Percentiles rank a stretch among this genome's conserved stretches.
Conservation (phyloP, 1,140 invertebrate genomes). For the Branchinecta lindahli region DNA sequence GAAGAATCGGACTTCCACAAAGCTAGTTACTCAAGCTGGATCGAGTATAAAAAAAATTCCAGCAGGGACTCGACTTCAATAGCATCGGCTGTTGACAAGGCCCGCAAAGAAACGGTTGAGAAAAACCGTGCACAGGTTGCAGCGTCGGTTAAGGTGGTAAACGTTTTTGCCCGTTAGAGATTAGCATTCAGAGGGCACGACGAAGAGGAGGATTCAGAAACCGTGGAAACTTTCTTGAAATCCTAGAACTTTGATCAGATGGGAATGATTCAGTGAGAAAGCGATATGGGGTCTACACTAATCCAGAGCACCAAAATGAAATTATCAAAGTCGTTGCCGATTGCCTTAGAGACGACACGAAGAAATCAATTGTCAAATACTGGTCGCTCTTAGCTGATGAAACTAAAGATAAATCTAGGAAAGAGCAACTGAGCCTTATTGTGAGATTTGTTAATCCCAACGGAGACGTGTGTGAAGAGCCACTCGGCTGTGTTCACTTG, state of each 20-base stretch:
- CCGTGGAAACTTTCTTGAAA: constrained; percentile 27
- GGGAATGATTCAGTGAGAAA: constrained; percentile 13
- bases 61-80: not conserved
- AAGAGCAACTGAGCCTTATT: constrained; percentile 19
- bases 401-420: constrained; percentile 18
- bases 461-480: constrained; percentile 18
- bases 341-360: constrained; percentile 10
- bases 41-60: not conserved
- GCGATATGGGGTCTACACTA: constrained; percentile 16
- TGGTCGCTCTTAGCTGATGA: constrained; percentile 21
- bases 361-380: constrained; percentile 18
- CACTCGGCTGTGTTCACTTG: constrained; percentile 20
- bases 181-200: constrained; percentile 27
- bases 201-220: constrained; percentile 24
- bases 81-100: not conserved
- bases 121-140: constrained; percentile 13
- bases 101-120: constrained; percentile 2
- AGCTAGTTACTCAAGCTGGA: not conserved
- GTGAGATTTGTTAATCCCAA: constrained; percentile 16
- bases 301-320: constrained; percentile 20
- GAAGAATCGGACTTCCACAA: not conserved
- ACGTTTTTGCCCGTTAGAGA: constrained; percentile 25
- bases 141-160: not conserved
- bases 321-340: constrained; percentile 18
- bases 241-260: constrained; percentile 22